These are phyloP conservation scores for Cichlasoma orientale DNA, from an alignment of 2,797 vertebrate genomes.

Conservation along the genomic window DNA sequence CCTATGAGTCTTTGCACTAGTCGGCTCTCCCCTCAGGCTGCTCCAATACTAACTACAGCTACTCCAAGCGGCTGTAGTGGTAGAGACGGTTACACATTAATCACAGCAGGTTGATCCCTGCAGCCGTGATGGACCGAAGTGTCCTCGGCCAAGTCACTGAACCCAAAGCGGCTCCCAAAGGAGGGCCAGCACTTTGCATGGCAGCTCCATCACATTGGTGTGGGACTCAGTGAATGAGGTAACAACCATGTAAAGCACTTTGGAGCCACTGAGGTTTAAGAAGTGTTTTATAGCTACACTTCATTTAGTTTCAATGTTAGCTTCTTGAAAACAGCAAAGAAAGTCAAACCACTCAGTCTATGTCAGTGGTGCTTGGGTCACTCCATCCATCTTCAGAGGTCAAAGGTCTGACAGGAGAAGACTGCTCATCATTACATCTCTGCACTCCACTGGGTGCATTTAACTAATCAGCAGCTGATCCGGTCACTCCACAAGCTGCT, in stretches of 20 bases:
- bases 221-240: not conserved
- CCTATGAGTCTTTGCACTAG: too few relatives aligned
- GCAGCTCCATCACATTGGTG: not conserved
- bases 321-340: not conserved
- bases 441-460: conserved; percentile 1
- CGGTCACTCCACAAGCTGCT: conserved; percentile 44
- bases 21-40: too few relatives aligned
- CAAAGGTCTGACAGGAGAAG: conserved; percentile 39
- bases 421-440: conserved; percentile 16
- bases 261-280: not conserved
- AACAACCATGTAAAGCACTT: not conserved
- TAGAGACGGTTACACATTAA: too few relatives aligned
- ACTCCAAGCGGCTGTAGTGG: too few relatives aligned
- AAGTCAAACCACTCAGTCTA: not conserved
- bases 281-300: not conserved
- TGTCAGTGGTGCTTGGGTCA: not conserved
- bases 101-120: not conserved
- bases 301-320: not conserved
- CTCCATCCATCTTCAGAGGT: conserved; percentile 14
- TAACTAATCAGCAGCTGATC: conserved; percentile 56
- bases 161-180: not conserved
- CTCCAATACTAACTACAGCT: too few relatives aligned
- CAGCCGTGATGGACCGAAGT: not conserved
- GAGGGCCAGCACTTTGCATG: not conserved
- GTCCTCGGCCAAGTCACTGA: not conserved